Evolutionary conservation across 2,797 vertebrate species (phyloP), one percentile per base, ranked within the genome.

Genomic region (Xyrichtys novacula): DNA sequence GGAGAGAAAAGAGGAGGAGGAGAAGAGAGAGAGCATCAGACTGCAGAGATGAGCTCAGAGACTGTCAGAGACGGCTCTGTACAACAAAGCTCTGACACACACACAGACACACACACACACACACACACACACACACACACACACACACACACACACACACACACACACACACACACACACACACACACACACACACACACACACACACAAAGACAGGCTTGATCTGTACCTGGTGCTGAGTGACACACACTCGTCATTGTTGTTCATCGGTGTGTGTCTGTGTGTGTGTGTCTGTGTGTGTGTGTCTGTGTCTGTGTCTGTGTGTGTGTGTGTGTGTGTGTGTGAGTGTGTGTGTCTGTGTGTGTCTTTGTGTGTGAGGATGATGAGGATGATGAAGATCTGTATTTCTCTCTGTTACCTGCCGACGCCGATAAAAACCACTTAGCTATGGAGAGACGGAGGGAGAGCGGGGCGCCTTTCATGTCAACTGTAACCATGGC

Each of bases 31-130:
- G 46, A 46, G 47, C 25, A 34, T 36, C 0, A 10, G 63, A 59
- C 74, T 42, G 65, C 53, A 9, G 71, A 55, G 0, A 65, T 81
- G 76, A 76, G 80, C 74, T 89, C 92, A 90, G 60, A 52, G 89
- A 79, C 85, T 61, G 83, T 58, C 86, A 87, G 87, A 64, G 74
- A 89, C 84, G 0, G 73, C 72, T 87, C 86, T 69, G 89, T 93
- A 89, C 81, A 10, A 96, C 93, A 96, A 94, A 91, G 92, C 87
- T 65, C 74, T 60, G 82, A 86, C 94, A 86, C 93, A 76, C 25
- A 62, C 40, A n/a, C n/a, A n/a, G n/a, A n/a, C 25, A 64, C 47
- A 65, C n/a, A 82, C 73, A 69, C 28, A 71, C 67, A 65, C 2
- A 47, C 65, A 43, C 40, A 42, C 39, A 40, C 60, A 48, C n/a